A percentile compares a stretch with the other conserved stretches of the same genome.
Evolutionary conservation across 53 echinoderm and acorn worm genomes (phyloP).

Genomic region (Paracentrotus lividus): DNA sequence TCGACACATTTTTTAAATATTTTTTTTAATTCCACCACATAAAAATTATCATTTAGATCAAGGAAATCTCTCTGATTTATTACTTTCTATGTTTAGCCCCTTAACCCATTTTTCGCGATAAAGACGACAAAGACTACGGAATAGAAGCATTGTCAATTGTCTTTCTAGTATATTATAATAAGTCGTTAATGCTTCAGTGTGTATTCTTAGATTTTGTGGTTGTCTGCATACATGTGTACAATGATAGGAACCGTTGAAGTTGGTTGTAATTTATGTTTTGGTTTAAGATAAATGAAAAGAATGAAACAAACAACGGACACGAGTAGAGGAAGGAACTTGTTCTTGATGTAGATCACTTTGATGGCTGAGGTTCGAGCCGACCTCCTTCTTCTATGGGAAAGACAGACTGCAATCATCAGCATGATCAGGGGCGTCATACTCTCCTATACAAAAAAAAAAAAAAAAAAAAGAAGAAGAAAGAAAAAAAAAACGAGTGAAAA

Average conservation of each 20-base stretch:
- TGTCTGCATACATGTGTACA: not conserved
- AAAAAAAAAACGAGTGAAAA: not conserved
- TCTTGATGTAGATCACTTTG: not conserved
- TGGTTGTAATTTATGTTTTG: not conserved
- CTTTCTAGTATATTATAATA: not conserved
- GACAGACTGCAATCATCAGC: not conserved
- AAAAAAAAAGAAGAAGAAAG: not conserved
- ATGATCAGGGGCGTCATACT: not conserved
- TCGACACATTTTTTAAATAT: no score
- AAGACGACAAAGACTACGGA: not conserved
- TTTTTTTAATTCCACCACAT: no score
- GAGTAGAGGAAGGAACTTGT: not conserved
- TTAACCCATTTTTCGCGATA: not conserved
- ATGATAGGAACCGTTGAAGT: not conserved
- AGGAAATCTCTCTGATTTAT: not conserved
- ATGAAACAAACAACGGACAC: conserved; percentile 15
- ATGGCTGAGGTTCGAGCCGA: not conserved
- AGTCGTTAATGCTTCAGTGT: not conserved
- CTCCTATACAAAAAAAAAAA: not conserved
- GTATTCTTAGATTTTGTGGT: not conserved
- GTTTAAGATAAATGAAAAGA: not conserved
- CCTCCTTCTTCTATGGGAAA: not conserved
- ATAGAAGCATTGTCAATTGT: not conserved
- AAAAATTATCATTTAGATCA: not conserved
- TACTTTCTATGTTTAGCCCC: not conserved